A percentile compares a stretch with the other conserved stretches of the same genome.
phyloP scores from a whole-genome alignment of 2,797 vertebrate species.

The Trichosurus vulpecula region DNA sequence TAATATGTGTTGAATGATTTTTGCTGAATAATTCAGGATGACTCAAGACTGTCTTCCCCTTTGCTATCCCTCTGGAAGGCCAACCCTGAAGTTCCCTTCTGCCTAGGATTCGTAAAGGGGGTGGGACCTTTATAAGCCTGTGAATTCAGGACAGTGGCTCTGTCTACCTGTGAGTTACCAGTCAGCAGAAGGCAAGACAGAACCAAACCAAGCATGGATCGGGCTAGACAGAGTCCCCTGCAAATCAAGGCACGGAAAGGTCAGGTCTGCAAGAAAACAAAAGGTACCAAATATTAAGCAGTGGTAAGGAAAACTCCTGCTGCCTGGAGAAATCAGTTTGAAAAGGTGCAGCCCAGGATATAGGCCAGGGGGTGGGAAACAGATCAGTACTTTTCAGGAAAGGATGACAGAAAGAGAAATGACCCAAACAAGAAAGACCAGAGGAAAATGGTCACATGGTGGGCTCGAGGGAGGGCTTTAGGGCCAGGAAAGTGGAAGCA shows the following conservation, averaged over 20 bases:
- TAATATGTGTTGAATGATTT: no score
- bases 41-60: not conserved
- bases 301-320: rapidly evolving
- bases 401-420: no score
- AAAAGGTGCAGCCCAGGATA: not conserved
- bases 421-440: no score
- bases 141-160: no score
- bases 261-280: constrained; percentile 31
- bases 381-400: no score
- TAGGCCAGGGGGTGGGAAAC: not conserved
- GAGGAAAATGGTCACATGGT: no score
- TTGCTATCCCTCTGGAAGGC: not conserved
- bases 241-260: constrained; percentile 68
- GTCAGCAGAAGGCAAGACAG: constrained; percentile 27
- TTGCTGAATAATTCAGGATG: not conserved
- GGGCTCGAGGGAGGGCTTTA: no score
- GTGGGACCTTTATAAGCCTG: no score
- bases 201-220: constrained; percentile 53
- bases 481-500: no score
- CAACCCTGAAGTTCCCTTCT: no score
- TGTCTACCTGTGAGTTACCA: constrained; percentile 65
- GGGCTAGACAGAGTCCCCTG: constrained; percentile 73
- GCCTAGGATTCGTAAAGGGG: no score
- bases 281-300: not conserved
- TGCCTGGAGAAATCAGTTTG: rapidly evolving